Evolutionary conservation across 2,113 vertebrate genomes (phyloP).

Genomic region (Gymnorhina tibicen): DNA sequence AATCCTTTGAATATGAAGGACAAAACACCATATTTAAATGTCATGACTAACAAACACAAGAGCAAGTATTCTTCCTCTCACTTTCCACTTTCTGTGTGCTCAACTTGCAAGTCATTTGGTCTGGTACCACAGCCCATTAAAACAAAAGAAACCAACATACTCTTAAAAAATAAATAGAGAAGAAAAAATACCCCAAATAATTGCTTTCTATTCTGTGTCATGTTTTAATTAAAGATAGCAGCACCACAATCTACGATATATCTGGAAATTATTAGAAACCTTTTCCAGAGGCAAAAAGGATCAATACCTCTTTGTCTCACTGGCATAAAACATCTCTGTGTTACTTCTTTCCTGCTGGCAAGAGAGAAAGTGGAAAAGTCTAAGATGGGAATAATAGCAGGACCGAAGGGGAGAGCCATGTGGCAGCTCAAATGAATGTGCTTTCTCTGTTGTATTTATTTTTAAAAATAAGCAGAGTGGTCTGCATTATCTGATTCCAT

Average conservation of each 20-base stretch:
- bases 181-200: conserved; percentile 35
- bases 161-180: background rate
- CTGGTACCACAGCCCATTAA: background rate
- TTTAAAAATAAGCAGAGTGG: background rate
- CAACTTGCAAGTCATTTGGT: background rate
- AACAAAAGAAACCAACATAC: conserved; percentile 1
- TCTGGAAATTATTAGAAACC: conserved; percentile 77
- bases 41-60: conserved; percentile 7
- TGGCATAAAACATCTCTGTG: conserved; percentile 70
- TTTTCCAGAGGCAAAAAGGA: conserved; percentile 72
- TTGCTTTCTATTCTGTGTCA: conserved; percentile 67
- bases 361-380: conserved; percentile 16
- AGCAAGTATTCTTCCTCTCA: background rate
- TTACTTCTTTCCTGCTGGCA: conserved; percentile 64
- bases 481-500: background rate
- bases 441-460: background rate
- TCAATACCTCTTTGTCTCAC: conserved; percentile 75
- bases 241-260: conserved; percentile 63
- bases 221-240: conserved; percentile 80
- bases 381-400: conserved; percentile 35
- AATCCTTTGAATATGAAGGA: background rate
- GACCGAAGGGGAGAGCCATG: background rate
- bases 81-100: background rate
- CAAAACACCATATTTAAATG: conserved; percentile 35
- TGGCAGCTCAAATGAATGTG: background rate